Conservation (phyloP, 2,888 invertebrate genomes). For the Meliscaeva auricollis region DNA sequence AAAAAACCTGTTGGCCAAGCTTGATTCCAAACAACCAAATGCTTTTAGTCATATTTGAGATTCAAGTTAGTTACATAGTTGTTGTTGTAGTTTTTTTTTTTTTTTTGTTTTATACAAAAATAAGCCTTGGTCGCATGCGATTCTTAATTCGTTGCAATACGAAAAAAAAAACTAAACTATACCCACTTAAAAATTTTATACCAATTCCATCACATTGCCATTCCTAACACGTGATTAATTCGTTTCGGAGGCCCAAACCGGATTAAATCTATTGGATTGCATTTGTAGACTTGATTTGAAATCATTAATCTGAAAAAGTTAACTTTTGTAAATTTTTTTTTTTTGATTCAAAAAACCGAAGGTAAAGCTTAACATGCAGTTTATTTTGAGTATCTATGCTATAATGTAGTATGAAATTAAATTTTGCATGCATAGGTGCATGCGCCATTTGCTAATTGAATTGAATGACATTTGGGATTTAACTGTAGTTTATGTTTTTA, state of each 20-base stretch:
- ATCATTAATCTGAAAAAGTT: slow-evolving; percentile 17
- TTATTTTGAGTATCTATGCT: slow-evolving; percentile 8
- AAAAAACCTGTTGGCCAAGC: slow-evolving; percentile 49
- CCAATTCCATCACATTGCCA: slow-evolving; percentile 20
- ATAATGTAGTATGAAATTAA: slow-evolving; percentile 6
- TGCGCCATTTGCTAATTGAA: slow-evolving; percentile 1
- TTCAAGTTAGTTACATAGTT: background rate
- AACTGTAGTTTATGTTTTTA: background rate
- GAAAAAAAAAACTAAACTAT: slow-evolving; percentile 3
- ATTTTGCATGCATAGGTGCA: background rate
- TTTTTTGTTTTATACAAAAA: slow-evolving; percentile 27
- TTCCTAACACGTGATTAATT: slow-evolving; percentile 48
- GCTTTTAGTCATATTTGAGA: slow-evolving; percentile 28
- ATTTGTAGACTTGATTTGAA: slow-evolving; percentile 30
- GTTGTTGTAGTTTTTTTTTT: background rate
- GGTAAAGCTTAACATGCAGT: slow-evolving; percentile 11
- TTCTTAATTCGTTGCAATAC: slow-evolving; percentile 45
- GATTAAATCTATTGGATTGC: slow-evolving; percentile 36
- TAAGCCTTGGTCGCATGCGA: slow-evolving; percentile 50
- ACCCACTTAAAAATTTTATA: slow-evolving; percentile 10
- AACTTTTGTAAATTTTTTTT: background rate
- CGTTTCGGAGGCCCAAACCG: slow-evolving; percentile 28
- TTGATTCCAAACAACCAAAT: slow-evolving; percentile 24
- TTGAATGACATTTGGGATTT: slow-evolving; percentile 5
- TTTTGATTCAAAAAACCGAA: slow-evolving; percentile 8